phyloP scores from a whole-genome alignment of 2,888 invertebrate genomes.

The Cheilosia vernalis region DNA sequence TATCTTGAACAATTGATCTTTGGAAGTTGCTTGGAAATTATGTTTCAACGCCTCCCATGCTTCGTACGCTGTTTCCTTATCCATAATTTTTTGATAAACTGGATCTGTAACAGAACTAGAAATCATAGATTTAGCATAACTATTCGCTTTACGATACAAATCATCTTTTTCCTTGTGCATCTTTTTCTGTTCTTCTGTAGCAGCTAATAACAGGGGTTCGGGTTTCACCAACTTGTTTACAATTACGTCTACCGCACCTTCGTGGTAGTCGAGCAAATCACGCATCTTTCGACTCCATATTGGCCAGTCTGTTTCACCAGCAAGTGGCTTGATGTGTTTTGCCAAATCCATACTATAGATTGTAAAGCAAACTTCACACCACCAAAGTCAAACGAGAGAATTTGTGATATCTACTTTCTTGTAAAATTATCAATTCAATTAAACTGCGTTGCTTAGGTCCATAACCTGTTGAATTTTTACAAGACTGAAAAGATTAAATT shows the following conservation, averaged over 20 bases:
- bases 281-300: slow-evolving; percentile 49
- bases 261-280: slow-evolving; percentile 62
- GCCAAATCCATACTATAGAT: neutral
- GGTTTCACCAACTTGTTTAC: slow-evolving; percentile 54
- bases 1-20: slow-evolving; percentile 79
- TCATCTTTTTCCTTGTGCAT: slow-evolving; percentile 62
- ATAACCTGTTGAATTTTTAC: no score
- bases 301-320: slow-evolving; percentile 21
- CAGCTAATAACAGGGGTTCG: slow-evolving; percentile 30
- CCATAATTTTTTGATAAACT: no score
- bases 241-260: slow-evolving; percentile 50
- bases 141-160: no score
- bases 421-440: no score
- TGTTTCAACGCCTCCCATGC: slow-evolving; percentile 76
- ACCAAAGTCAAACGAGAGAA: neutral
- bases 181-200: slow-evolving; percentile 63
- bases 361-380: neutral
- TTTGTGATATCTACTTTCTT: no score
- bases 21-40: slow-evolving; percentile 78
- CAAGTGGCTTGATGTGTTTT: slow-evolving; percentile 14
- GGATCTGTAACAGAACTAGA: no score
- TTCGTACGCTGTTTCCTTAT: slow-evolving; percentile 75
- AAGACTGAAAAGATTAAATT: no score
- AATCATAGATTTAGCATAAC: no score
- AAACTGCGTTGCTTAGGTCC: no score